Base-by-base conservation (phyloP, 2,888 invertebrate genomes). In the Crepidodera aurea region DNA sequence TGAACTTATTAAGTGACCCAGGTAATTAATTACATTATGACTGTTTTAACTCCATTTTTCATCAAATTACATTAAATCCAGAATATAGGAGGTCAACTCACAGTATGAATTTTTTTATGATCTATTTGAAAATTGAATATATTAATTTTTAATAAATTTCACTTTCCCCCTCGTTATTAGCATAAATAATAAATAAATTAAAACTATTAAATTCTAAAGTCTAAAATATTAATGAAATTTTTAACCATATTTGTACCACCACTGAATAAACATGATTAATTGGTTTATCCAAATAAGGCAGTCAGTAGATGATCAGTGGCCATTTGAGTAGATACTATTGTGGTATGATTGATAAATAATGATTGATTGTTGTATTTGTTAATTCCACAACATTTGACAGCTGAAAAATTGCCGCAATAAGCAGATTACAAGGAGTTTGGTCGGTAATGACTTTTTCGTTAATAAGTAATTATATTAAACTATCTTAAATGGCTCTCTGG, bases 301-400 rank as follows among this genome's bases (percentile, higher is more conserved):
- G 69, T 70, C 66, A 65, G 61, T 67, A 65, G 67, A 64, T 67
- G 68, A 66, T 68, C 68, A 68, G 64, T 66, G 67, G 65, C 67
- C 64, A 68, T 63, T 68, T 61, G 60, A 63, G 61, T 42, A 55
- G 55, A 54, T 42, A 57, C 63, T 40, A 51, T 63, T 63, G 63
- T 63, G 34, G 58, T 59, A 51, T 69, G 67, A 67, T 66, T 66
- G 64, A 68, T 68, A 67, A 68, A 69, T 67, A 67, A 68, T 69
- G 69, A 69, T 69, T 63, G 64, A 70, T 70, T 55, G 57, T 60
- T 62, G 59, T 42, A 44, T 64, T 60, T 60, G 66, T 66, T 62
- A 57, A 64, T 62, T 51, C 60, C 53, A 64, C 57, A 55, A 57
- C 54, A 51, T 57, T 39, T 64, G 66, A 66, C 66, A 66, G 8